Evolutionary conservation across 2,888 invertebrate species (phyloP), one percentile per base, ranked within the genome.

Genomic region (Argyra leucocephala): DNA sequence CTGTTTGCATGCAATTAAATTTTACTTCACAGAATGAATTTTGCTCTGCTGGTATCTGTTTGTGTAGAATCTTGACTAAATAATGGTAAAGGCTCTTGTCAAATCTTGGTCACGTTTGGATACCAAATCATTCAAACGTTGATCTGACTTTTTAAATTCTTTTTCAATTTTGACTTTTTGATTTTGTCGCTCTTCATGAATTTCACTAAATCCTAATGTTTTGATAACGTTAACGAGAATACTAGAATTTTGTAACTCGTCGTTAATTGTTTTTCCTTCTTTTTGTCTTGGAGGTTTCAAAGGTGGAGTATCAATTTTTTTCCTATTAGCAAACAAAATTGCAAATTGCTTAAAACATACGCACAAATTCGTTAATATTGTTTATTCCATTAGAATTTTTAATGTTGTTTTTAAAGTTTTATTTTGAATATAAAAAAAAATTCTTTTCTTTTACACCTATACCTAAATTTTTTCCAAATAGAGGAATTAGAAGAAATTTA

Each of bases 151-250:
- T 76, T 91, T 91, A 76, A 91, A 97, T 75, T 96, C 96, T 71
- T 91, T 90, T 79, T 98, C 96, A 63, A 98, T 83, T 76, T 95
- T 93, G 0, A 90, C 88, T 74, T 96, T 94, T 80, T 96, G 96
- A 73, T 92, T 88, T 75, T 96, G 92, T 63, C 93, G 81, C 76
- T 97, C 93, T 76, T 95, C 95, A 76, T 92, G 92, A 5, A 93
- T 94, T 78, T 93, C 94, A 81, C 94, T 94, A 10, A 95, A 91
- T 26, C 96, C 96, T 67, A 98, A 81, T 0, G 96, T 94, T 70
- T 96, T 87, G 71, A 98, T 96, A 62, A 98, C 96, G 66, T 94
- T 93, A 88, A 97, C 96, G 71, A 98, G 82, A 66, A 92, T 83
- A 66, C 92, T 79, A 68, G 48, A 48, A 2, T 15, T 15, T 48